A percentile compares a stretch with the other conserved stretches of the same genome.
phyloP scores from a whole-genome alignment of 2,797 vertebrate species.

The Odontamblyopus lacepedii region DNA sequence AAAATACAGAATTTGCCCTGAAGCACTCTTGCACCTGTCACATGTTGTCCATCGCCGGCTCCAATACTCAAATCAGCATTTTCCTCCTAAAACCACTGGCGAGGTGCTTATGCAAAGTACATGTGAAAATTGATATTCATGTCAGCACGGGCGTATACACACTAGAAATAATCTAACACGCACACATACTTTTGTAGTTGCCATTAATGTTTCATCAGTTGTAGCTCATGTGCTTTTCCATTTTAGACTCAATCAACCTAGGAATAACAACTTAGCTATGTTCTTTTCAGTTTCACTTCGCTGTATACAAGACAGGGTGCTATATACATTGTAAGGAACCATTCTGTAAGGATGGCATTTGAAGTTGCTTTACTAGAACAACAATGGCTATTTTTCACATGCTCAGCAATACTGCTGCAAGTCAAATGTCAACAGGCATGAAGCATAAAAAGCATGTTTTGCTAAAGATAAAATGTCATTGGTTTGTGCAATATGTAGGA shows the following conservation, averaged over 20 bases:
- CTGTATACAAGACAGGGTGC: background rate
- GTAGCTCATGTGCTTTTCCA: conserved; percentile 20
- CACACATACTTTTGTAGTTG: conserved; percentile 15
- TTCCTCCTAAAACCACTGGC: conserved; percentile 26
- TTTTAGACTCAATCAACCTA: conserved; percentile 29
- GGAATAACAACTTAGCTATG: background rate
- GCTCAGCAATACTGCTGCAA: background rate
- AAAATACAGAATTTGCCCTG: conserved; percentile 27
- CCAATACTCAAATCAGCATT: conserved; percentile 40
- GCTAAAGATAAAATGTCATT: background rate
- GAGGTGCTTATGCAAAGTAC: conserved; percentile 34
- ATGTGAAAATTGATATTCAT: conserved; percentile 32
- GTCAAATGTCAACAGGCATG: background rate
- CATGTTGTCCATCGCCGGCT: conserved; percentile 8
- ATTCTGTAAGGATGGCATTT: background rate
- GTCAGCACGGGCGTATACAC: conserved; percentile 21
- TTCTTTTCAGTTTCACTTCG: background rate
- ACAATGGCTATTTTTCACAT: background rate
- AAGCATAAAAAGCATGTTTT: background rate
- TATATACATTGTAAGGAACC: conserved; percentile 1
- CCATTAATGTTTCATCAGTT: conserved; percentile 41
- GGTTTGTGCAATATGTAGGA: background rate
- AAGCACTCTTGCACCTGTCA: conserved; percentile 12
- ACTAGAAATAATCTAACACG: conserved; percentile 15
- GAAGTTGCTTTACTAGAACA: background rate